Base-by-base conservation (phyloP, 2,888 invertebrate species). In the Spisula solida region DNA sequence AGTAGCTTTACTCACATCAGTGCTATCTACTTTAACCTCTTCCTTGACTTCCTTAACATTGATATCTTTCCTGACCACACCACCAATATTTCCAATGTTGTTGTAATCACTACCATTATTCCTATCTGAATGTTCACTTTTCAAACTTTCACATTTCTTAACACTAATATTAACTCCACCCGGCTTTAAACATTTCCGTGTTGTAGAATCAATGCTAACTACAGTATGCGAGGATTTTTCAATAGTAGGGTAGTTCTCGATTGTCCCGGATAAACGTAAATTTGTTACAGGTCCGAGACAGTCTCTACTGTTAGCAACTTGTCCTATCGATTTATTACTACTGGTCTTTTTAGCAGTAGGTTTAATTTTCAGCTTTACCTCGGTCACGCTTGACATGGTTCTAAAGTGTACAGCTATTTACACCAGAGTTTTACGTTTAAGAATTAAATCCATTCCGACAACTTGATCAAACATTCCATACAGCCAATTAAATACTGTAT, bases 341-440 rank as follows among this genome's bases (percentile, higher is more conserved):
- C 34, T 79, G 18, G 34, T 84, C 79, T 86, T 82, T 55, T 66
- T 83, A 70, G 79, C 81, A 66, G 86, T 79, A 56, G 82, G 86
- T 85, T 88, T 90, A 79, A 89, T 86, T 88, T 89, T 70, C 20
- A 89, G 83, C 41, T 89, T 89, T 25, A 91, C 83, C 78, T 89
- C 83, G 47, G 80, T 89, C 29, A 91, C 78, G 55, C 79, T 60
- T 82, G 89, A 86, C 86, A 88, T 90, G 25, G 25, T 79, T 80
- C 48, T 56, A 25, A n/a, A 51, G 75, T 70, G 20, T 16, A 66
- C 8, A 34, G 47, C 56, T 85, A 78, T 85, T 79, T 79, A 78
- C 31, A 79, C 51, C 31, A 18, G 75, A 75, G 25, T 47, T 80
- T 25, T 80, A 80, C 47, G 34, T 75, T 75, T 31, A 75, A 75